Evolutionary conservation across 30 jellyfish, hydroid and myxozoan species (phyloP), one percentile per base, ranked within the genome.

Genomic region (Rhopilema esculentum): DNA sequence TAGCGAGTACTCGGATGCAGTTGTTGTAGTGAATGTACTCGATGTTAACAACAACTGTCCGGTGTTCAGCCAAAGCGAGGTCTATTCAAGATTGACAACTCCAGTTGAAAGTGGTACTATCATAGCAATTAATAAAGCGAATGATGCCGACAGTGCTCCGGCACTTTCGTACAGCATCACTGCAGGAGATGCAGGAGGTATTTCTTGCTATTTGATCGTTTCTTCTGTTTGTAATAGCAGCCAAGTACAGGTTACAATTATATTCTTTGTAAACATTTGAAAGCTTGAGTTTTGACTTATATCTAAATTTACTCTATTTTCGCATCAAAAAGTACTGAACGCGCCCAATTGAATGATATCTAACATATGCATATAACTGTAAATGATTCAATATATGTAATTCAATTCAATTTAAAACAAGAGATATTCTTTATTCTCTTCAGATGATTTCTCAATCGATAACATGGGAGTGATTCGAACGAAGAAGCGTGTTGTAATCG

Each of bases 21-120:
- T 82, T 21, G 97, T 93, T 23, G 86, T 68, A 30, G 97, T 93
- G 28, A 78, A 86, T 66, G 99, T 94, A 16, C 74, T 86, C 29
- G 97, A 94, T 85, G 83, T 94, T 26, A 94, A 94, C 51, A 88
- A 94, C 84, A 85, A 79, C 80, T 94, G 99, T 50, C 99, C 99
- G 18, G 78, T 73, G 25, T 89, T 90, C 75, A 20, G 77, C 18
- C 83, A 61, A 12, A 64, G 68, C 50, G 89, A 73, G 40, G 53
- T 75, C 15, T 4, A 57, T 48, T 16, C 93, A 8, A 89, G 86
- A 80, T 77, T 80, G 32, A 73, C 92, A 64, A 72, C 72, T 18
- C 97, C 97, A 18, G 93, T 89, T 0, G 89, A 81, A 33, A 68
- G 72, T 75, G 90, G 90, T 19, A 75, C 92, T 9, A 74, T 89